Percentiles rank a stretch among this genome's conserved stretches.
Conservation (phyloP, 2,797 vertebrate genomes). For the Schizopygopsis malacanthus region DNA sequence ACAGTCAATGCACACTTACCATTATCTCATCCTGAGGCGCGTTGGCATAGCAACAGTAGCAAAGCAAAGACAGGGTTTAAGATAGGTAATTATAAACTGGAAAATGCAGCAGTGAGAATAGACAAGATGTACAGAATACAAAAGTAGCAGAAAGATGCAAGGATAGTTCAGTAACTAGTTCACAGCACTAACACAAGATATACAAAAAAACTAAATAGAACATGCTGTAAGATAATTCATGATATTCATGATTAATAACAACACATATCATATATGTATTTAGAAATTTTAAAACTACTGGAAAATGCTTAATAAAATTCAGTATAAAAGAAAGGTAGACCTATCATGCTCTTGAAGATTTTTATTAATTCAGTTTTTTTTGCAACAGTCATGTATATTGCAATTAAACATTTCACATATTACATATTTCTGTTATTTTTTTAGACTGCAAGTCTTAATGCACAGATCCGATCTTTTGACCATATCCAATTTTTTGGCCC, state of each 20-base stretch:
- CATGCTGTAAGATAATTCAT: not conserved
- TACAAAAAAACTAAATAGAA: not conserved
- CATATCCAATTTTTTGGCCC: too few relatives aligned
- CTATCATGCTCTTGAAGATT: not conserved
- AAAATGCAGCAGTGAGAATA: constrained; percentile 47
- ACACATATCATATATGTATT: not conserved
- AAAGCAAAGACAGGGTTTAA: constrained; percentile 82
- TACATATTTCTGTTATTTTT: not conserved
- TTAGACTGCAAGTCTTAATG: too few relatives aligned
- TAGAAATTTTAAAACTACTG: not conserved
- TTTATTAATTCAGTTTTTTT: not conserved
- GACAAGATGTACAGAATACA: constrained; percentile 17
- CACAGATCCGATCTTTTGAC: too few relatives aligned
- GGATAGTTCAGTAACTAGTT: constrained; percentile 1
- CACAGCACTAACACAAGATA: not conserved
- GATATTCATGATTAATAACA: not conserved
- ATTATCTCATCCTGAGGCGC: constrained; percentile 94
- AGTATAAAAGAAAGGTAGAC: not conserved
- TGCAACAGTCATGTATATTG: not conserved
- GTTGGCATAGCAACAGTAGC: constrained; percentile 86
- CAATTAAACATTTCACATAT: not conserved
- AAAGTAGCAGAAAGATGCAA: constrained; percentile 1
- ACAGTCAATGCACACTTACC: constrained; percentile 82
- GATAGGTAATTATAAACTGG: constrained; percentile 69
- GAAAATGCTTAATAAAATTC: not conserved